phyloP scores from a whole-genome alignment of 2,113 vertebrate genomes.

The Cyanoderma ruficeps region DNA sequence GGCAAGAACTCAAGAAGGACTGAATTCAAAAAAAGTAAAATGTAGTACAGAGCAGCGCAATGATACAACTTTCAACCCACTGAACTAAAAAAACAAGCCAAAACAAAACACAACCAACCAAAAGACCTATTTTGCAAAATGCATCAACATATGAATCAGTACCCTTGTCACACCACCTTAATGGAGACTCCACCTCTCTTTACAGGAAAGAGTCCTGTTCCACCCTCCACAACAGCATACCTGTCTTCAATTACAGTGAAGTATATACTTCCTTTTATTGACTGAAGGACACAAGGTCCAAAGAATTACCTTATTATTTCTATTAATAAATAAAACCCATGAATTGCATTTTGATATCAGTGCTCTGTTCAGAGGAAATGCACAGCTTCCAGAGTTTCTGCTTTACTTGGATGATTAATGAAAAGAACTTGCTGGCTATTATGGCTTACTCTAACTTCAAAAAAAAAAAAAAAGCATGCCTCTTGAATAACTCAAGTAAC shows the following conservation, averaged over 20 bases:
- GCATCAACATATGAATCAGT: neutral
- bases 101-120: neutral
- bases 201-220: neutral
- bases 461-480: neutral
- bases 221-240: neutral
- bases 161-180: neutral
- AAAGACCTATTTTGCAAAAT: neutral
- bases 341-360: neutral
- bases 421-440: neutral
- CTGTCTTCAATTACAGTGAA: neutral
- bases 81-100: neutral
- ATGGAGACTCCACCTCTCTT: conserved; percentile 11
- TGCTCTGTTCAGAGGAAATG: neutral
- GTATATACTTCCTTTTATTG: neutral
- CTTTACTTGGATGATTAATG: neutral
- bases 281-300: neutral
- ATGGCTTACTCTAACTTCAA: neutral
- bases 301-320: neutral
- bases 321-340: neutral
- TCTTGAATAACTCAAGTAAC: neutral
- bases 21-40: neutral
- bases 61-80: neutral
- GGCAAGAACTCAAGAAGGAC: neutral
- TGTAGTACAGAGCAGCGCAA: neutral
- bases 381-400: neutral